Evolutionary conservation across 2,797 vertebrate genomes (phyloP).

Genomic region (Psittacula echo): DNA sequence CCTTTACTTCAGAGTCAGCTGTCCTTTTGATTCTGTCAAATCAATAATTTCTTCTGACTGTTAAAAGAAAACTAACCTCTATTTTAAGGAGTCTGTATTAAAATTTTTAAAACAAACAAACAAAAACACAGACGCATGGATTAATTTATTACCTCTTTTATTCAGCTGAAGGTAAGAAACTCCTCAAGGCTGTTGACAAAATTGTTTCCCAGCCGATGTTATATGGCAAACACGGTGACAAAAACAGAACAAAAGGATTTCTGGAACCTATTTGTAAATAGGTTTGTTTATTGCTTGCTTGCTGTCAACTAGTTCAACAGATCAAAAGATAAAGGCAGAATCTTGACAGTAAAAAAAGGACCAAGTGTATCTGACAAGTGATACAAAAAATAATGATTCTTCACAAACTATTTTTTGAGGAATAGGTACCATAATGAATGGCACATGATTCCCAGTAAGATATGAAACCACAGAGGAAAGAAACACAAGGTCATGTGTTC

Average conservation of each 20-base stretch:
- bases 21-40: slow-evolving; percentile 18
- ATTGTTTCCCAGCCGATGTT: not conserved
- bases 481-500: not conserved
- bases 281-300: not conserved
- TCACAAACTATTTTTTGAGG: not conserved
- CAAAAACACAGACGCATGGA: not conserved
- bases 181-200: not conserved
- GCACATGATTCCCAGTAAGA: not conserved
- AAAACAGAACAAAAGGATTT: not conserved
- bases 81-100: slow-evolving; percentile 11
- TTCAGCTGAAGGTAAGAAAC: not conserved
- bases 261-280: not conserved
- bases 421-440: not conserved
- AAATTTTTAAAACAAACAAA: not conserved
- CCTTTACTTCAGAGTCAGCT: slow-evolving; percentile 25
- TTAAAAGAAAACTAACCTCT: slow-evolving; percentile 22
- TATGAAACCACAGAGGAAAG: not conserved
- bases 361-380: not conserved
- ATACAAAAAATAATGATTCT: not conserved
- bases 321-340: not conserved
- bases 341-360: not conserved
- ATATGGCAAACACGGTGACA: not conserved
- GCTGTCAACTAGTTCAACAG: not conserved
- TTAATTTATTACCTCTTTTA: not conserved
- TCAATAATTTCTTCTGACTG: not conserved